phyloP scores from a whole-genome alignment of 1,140 invertebrate genomes.

The Scaptomyza graminum region DNA sequence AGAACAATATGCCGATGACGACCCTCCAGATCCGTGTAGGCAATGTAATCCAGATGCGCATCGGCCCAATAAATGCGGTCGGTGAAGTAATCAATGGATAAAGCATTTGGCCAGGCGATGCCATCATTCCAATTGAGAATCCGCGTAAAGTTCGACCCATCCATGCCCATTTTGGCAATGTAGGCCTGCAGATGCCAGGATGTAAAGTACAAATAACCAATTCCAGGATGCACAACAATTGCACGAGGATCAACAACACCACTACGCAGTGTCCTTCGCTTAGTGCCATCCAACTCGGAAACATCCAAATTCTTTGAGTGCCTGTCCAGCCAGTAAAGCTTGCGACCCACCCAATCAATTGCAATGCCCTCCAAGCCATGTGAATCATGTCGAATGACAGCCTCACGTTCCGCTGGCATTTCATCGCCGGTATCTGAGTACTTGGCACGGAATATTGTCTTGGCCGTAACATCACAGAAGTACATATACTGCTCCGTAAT shows the following conservation, averaged over 20 bases:
- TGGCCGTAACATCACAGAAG: conserved; percentile 97
- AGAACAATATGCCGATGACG: conserved; percentile 92
- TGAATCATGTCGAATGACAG: conserved; percentile 96
- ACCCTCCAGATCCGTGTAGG: conserved; percentile 95
- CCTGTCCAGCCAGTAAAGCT: conserved; percentile 98
- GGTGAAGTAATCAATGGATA: conserved; percentile 98
- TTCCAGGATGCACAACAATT: conserved; percentile 96
- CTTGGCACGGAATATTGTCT: conserved; percentile 93
- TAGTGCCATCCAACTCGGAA: conserved; percentile 95
- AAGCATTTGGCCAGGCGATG: conserved; percentile 98
- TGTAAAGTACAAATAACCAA: conserved; percentile 97
- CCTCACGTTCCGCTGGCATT: conserved; percentile 87
- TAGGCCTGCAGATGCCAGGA: conserved; percentile 98
- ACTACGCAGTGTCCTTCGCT: conserved; percentile 93
- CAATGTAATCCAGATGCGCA: conserved; percentile 99
- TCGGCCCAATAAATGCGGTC: conserved; percentile 98
- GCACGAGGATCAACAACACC: conserved; percentile 96
- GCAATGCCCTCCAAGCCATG: conserved; percentile 98
- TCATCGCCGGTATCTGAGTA: conserved; percentile 84
- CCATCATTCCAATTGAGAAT: conserved; percentile 97
- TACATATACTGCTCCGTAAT: conserved; percentile 93
- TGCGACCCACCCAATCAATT: conserved; percentile 98
- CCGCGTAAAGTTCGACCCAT: conserved; percentile 95
- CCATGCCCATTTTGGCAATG: conserved; percentile 99
- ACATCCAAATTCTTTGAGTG: conserved; percentile 97